These are phyloP conservation scores for Monomorium pharaonis DNA, from an alignment of 1,140 invertebrate genomes.

Conservation along the genomic window DNA sequence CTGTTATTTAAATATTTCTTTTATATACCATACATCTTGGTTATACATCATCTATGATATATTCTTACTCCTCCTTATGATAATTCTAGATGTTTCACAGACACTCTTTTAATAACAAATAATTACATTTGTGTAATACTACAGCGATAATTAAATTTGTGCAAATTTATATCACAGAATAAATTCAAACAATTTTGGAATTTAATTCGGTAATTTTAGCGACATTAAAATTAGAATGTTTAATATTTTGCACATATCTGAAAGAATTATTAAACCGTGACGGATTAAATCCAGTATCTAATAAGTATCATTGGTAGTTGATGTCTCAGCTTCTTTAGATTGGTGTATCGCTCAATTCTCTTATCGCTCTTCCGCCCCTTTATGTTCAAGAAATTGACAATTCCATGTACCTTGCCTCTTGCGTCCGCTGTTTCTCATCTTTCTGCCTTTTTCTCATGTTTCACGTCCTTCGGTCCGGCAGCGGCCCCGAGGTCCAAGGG, in stretches of 20 bases:
- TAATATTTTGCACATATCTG: background rate
- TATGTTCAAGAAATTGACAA: conserved; percentile 64
- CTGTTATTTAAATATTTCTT: background rate
- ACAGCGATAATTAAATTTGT: background rate
- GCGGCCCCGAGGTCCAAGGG: conserved; percentile 66
- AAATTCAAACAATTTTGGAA: background rate
- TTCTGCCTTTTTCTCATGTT: conserved; percentile 73
- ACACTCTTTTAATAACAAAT: background rate
- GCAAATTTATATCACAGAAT: background rate
- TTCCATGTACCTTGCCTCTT: conserved; percentile 51
- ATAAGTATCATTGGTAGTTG: background rate
- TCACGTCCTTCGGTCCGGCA: conserved; percentile 71
- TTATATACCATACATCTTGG: too few relatives aligned
- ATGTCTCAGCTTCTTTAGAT: background rate
- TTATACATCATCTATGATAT: background rate
- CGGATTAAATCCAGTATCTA: conserved; percentile 23
- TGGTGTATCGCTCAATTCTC: conserved; percentile 18
- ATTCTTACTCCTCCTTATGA: background rate
- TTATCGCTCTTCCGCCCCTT: conserved; percentile 14
- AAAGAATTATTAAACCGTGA: background rate
- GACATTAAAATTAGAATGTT: background rate
- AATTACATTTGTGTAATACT: background rate
- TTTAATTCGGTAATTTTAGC: background rate
- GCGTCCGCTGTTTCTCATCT: conserved; percentile 61
- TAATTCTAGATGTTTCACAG: background rate